A percentile compares a stretch with the other conserved stretches of the same genome.
These are phyloP conservation scores for Mormoops blainvillei DNA, from an alignment of 2,113 vertebrate species.

Conservation along the genomic window DNA sequence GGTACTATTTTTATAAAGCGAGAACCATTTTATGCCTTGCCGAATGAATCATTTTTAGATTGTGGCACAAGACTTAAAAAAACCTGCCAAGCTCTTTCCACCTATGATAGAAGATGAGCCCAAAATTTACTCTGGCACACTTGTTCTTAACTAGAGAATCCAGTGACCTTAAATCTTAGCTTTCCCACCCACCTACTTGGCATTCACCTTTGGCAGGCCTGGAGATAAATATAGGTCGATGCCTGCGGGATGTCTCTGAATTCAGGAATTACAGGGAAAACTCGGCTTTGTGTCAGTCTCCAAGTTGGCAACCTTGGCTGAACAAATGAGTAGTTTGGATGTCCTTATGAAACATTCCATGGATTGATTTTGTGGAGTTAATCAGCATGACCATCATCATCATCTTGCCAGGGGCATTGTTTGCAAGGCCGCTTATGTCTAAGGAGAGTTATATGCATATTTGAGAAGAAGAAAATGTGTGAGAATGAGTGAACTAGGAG, in stretches of 20 bases:
- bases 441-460: background rate
- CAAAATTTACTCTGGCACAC: background rate
- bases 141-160: background rate
- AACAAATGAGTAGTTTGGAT: background rate
- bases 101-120: background rate
- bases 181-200: background rate
- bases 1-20: slow-evolving; percentile 57
- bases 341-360: background rate
- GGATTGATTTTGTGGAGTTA: background rate
- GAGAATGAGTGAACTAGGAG: background rate
- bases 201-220: background rate
- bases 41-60: slow-evolving; percentile 64
- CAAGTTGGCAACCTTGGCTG: background rate
- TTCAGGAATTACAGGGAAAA: background rate
- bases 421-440: background rate
- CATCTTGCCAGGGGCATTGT: background rate
- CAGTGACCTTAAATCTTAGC: background rate
- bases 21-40: slow-evolving; percentile 47
- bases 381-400: background rate
- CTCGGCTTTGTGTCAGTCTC: background rate
- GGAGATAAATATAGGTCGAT: background rate
- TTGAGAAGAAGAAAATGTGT: background rate
- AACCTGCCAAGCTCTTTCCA: slow-evolving; percentile 38
- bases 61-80: slow-evolving; percentile 25
- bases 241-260: background rate